Evolutionary conservation across 2,888 invertebrate genomes (phyloP).

Genomic region (Parascotia fuliginaria): DNA sequence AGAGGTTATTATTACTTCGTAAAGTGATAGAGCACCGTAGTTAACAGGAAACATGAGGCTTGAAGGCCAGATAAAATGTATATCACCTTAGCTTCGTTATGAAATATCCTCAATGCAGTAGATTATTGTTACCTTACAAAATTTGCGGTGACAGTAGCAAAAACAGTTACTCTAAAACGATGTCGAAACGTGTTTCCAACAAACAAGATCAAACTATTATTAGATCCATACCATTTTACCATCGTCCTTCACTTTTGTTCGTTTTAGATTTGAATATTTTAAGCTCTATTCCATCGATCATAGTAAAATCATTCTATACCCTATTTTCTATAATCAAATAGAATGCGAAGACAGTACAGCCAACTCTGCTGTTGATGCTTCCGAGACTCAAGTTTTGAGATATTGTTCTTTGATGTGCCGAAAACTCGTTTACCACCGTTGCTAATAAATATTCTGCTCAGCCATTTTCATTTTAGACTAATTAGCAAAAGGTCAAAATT

Average conservation of each 20-base stretch:
- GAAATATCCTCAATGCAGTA: slow-evolving; percentile 9
- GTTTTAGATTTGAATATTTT: neutral
- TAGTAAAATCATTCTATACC: neutral
- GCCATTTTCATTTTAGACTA: too few relatives aligned
- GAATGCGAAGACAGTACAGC: neutral
- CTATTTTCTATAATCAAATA: neutral
- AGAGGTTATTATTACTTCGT: slow-evolving; percentile 30
- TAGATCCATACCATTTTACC: slow-evolving; percentile 3
- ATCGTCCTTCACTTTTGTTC: slow-evolving; percentile 4
- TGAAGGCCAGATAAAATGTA: slow-evolving; percentile 20
- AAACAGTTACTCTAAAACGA: slow-evolving; percentile 21
- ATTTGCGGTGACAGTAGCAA: slow-evolving; percentile 14
- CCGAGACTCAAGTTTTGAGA: neutral
- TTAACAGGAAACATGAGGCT: slow-evolving; percentile 22
- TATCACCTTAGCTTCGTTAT: slow-evolving; percentile 25
- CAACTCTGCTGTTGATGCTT: too few relatives aligned
- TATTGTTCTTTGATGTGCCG: neutral
- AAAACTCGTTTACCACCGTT: too few relatives aligned
- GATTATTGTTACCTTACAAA: slow-evolving; percentile 4
- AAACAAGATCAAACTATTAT: slow-evolving; percentile 8
- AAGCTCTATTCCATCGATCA: neutral
- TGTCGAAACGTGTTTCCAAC: slow-evolving; percentile 5
- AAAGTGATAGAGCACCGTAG: slow-evolving; percentile 14
- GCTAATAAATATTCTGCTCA: too few relatives aligned
- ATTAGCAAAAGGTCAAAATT: too few relatives aligned